phyloP scores from a whole-genome alignment of 2,888 invertebrate genomes.

The Mythimna impura region DNA sequence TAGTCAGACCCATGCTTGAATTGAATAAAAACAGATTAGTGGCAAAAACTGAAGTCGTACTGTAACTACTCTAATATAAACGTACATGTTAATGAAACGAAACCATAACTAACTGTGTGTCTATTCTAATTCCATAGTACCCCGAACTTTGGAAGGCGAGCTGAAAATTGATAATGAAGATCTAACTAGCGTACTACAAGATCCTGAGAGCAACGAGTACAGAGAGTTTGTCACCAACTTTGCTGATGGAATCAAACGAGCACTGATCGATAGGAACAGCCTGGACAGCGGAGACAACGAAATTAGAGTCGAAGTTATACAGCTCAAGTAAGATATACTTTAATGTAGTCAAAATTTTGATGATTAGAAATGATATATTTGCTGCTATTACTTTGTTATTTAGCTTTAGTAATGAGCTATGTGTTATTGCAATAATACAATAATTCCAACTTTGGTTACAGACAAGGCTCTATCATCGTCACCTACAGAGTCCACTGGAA shows the following conservation, averaged over 20 bases:
- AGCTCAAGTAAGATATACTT: constrained; percentile 89
- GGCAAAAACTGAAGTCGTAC: not conserved
- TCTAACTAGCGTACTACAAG: constrained; percentile 90
- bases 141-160: constrained; percentile 92
- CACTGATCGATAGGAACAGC: constrained; percentile 88
- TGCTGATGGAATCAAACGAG: constrained; percentile 91
- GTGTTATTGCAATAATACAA: not conserved
- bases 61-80: not conserved
- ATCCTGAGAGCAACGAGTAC: constrained; percentile 92
- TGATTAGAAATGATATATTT: not conserved
- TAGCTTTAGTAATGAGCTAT: not conserved
- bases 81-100: not conserved
- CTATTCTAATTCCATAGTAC: constrained; percentile 87
- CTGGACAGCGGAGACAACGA: constrained; percentile 89
- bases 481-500: constrained; percentile 92
- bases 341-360: not conserved
- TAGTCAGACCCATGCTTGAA: too few species aligned
- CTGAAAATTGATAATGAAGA: constrained; percentile 92
- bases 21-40: not conserved
- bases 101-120: constrained; percentile 4
- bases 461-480: constrained; percentile 92
- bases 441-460: constrained; percentile 73
- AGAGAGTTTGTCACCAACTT: constrained; percentile 90
- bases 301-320: constrained; percentile 91
- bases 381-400: not conserved